Conservation (phyloP, 2,113 vertebrate genomes). For the Carettochelys insculpta region DNA sequence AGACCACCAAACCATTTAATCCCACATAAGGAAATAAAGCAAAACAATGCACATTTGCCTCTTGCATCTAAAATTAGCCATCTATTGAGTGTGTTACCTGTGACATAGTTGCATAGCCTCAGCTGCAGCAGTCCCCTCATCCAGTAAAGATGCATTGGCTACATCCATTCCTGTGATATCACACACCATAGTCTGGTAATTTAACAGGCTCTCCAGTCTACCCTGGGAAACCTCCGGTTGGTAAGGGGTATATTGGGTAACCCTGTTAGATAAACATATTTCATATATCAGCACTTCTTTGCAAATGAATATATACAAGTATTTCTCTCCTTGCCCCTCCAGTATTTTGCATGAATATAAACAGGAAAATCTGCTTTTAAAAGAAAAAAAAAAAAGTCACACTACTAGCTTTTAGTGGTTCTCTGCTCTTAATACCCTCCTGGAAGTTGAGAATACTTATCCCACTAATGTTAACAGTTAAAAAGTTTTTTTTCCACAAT, state of each 20-base stretch:
- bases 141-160: conserved; percentile 92
- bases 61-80: not conserved
- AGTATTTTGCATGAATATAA: not conserved
- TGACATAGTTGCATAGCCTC: conserved; percentile 98
- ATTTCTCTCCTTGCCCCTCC: not conserved
- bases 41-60: not conserved
- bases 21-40: not conserved
- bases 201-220: conserved; percentile 93
- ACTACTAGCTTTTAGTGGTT: not conserved
- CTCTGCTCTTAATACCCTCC: not conserved
- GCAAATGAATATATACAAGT: not conserved
- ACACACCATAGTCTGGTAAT: conserved; percentile 98
- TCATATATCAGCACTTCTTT: not conserved
- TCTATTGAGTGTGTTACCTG: conserved; percentile 78
- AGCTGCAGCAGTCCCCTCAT: conserved; percentile 95
- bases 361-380: not conserved
- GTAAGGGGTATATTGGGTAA: conserved; percentile 98
- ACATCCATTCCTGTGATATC: conserved; percentile 94
- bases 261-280: conserved; percentile 76
- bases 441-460: not conserved
- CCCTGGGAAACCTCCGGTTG: conserved; percentile 97
- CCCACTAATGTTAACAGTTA: not conserved
- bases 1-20: not conserved
- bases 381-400: too few species aligned
- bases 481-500: not conserved